Evolutionary conservation across 2,797 vertebrate genomes (phyloP), one percentile per base, ranked within the genome.

Genomic region (Microctenopoma lineatum): DNA sequence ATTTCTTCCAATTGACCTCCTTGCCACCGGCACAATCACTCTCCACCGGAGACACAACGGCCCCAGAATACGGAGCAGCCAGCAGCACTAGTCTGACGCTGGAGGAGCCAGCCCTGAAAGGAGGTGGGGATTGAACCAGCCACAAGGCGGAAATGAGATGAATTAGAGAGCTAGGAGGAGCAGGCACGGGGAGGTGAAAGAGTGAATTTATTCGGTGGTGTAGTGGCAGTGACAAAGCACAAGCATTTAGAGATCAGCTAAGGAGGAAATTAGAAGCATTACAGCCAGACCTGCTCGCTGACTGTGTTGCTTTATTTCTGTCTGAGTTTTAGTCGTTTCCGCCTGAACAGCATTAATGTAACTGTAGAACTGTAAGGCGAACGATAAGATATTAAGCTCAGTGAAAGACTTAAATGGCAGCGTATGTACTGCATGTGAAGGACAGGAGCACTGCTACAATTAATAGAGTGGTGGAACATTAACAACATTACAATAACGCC

Each of bases 1-100:
- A 93, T 93, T 93, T 92, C 90, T 94, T 94, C 92, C 91, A 93
- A 92, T 93, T 94, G 93, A 94, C 93, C 94, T 94, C 89, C 84
- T 88, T 90, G 92, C 90, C 91, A 93, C 90, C 67, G 77, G 88
- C 91, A 89, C 91, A 92, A 94, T 92, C 90, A 90, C 88, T 91
- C 91, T 91, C 90, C 84, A 87, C 81, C 83, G 51, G 90, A 89
- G 89, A 92, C 88, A 82, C 86, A 80, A 92, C 88, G 57, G 76
- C 72, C 74, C 74, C 77, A 29, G 92, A 93, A 93, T 92, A 92
- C 87, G 83, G 90, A 92, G 85, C 89, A 92, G 90, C 80, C 79
- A 73, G 81, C 80, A 70, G 68, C 39, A 12, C 61, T 38, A 34
- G 79, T 66, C 66, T 32, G 66, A 27, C 10, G 38, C 68, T 74